These are phyloP conservation scores for Gibbula magus DNA, from an alignment of 2,888 invertebrate genomes.

Conservation along the genomic window DNA sequence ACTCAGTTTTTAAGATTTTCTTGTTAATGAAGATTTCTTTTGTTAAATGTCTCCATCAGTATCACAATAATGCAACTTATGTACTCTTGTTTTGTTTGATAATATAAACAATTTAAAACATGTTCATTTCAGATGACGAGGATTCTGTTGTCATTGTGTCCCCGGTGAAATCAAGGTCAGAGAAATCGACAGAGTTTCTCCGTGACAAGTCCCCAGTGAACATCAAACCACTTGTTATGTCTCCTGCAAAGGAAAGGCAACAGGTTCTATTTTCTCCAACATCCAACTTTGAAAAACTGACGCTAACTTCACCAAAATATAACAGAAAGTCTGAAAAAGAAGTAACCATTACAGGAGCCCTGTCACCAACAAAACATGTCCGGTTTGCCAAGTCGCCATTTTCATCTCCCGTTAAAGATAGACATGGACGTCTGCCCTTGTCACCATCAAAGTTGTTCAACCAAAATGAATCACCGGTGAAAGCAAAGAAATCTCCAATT, in stretches of 20 bases:
- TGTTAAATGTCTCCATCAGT: too few species aligned
- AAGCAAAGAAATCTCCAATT: constrained; percentile 1
- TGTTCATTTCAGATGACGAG: too few species aligned
- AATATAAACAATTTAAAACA: too few species aligned
- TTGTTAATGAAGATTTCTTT: too few species aligned
- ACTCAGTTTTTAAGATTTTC: too few species aligned
- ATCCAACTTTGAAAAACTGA: background rate
- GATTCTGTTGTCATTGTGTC: too few species aligned
- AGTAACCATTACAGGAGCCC: too few species aligned
- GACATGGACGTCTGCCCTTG: background rate
- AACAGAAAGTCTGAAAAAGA: background rate
- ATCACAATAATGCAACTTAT: too few species aligned
- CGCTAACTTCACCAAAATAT: background rate
- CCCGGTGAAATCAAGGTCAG: too few species aligned
- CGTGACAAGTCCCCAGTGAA: background rate
- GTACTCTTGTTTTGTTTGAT: too few species aligned
- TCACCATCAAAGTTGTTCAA: constrained; percentile 10
- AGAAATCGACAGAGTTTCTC: too few species aligned
- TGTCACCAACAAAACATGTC: background rate
- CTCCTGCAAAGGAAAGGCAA: constrained; percentile 5
- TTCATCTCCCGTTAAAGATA: constrained; percentile 12
- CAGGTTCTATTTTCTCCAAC: background rate
- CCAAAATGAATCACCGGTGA: constrained; percentile 1
- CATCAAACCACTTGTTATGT: background rate
- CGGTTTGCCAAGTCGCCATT: background rate